phyloP scores from a whole-genome alignment of 2,797 vertebrate genomes.

The Discoglossus pictus region DNA sequence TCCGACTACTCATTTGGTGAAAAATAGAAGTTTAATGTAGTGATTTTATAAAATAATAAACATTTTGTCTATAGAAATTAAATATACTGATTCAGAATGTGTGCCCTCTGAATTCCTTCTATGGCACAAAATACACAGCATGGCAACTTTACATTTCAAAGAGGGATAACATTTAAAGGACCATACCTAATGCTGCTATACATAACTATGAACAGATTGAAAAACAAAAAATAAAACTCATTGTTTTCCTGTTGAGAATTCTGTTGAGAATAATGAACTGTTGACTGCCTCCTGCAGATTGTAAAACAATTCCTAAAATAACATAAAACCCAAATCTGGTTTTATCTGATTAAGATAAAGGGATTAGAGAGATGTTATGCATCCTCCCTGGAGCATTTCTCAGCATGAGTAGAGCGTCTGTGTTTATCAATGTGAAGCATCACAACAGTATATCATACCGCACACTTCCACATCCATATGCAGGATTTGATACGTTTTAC shows the following conservation, averaged over 20 bases:
- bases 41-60: no score
- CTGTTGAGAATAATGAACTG: constrained; percentile 3
- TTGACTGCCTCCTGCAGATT: constrained; percentile 17
- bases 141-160: no score
- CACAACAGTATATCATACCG: constrained; percentile 1
- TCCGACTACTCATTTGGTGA: no score
- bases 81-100: no score
- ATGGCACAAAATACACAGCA: no score
- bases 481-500: no score
- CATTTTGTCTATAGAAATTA: no score
- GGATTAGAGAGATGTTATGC: constrained; percentile 32
- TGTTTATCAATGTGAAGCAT: constrained; percentile 7
- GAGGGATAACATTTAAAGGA: no score
- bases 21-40: no score
- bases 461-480: not conserved
- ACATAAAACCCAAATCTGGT: constrained; percentile 42
- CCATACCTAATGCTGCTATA: no score
- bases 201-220: no score
- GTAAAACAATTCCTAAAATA: constrained; percentile 42
- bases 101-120: no score
- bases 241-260: constrained; percentile 10
- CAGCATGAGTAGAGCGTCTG: not conserved
- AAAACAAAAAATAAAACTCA: constrained; percentile 19
- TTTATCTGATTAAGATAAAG: constrained; percentile 49
- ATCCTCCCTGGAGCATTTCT: constrained; percentile 22